Evolutionary conservation across 1,140 invertebrate genomes (phyloP), one percentile per base, ranked within the genome.

Genomic region (Neomicropteryx cornuta): DNA sequence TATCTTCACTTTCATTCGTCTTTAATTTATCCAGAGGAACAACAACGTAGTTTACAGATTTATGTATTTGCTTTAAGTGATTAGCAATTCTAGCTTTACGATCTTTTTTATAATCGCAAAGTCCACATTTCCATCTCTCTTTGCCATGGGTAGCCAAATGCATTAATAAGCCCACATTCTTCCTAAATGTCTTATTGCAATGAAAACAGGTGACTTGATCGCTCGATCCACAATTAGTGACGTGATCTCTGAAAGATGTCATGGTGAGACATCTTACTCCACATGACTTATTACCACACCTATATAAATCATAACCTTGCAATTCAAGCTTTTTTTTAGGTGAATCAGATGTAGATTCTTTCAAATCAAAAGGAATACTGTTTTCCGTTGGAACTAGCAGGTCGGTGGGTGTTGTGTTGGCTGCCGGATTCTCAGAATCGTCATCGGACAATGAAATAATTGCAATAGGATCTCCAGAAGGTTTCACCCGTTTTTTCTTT

Each of bases 41-140:
- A 2, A 72, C 39, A 38, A 58, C 64, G 3, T 56, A 58, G 20
- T 46, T 56, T 2, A 36, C 39, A 14, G 61, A 48, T 45, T 68
- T 70, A 46, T 79, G 76, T 18, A 64, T 63, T 16, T 51, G 44
- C 39, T 72, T 73, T 56, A 79, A 68, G 47, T 82, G 78, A 11
- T 51, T 39, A 2, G 48, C 30, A 0, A 62, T 57, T 39, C 69
- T 68, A 20, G 44, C 41, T 2, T 56, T 36, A 19, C 53, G 50
- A 14, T 30, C 14, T 11, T 19, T 18, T 3, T 22, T 13, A 17
- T 28, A n/a, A 22, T 38, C 36, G 30, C 53, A 55, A 8, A 47
- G 6, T 18, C 36, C 43, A 23, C 53, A 55, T 30, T 41, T 39
- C 40, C 48, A 65, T 41, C 62, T 57, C 14, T 55, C 46, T 23